These are phyloP conservation scores for Artibeus jamaicensis DNA, from an alignment of 2,797 vertebrate species.

Conservation along the genomic window DNA sequence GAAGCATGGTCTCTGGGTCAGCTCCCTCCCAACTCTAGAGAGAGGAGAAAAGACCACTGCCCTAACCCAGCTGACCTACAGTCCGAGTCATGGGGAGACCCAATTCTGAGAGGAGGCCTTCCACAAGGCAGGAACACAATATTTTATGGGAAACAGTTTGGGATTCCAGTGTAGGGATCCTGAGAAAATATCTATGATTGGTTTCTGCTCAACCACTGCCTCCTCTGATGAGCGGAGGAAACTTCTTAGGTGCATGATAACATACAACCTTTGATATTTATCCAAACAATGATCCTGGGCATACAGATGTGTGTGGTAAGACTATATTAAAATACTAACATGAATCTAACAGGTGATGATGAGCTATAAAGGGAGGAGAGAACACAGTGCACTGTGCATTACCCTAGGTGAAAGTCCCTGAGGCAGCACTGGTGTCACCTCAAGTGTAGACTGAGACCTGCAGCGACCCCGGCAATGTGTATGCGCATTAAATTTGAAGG, in stretches of 20 bases:
- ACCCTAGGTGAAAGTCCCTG: background rate
- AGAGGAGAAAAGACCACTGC: background rate
- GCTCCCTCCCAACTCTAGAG: background rate
- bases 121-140: background rate
- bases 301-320: background rate
- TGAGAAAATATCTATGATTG: background rate
- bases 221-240: background rate
- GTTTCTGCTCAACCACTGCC: background rate
- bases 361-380: background rate
- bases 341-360: background rate
- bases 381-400: background rate
- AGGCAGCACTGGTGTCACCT: background rate
- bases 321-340: background rate
- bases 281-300: background rate
- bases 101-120: background rate
- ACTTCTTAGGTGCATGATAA: background rate
- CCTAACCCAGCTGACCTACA: background rate
- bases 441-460: background rate
- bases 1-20: background rate
- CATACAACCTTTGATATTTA: background rate
- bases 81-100: background rate
- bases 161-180: background rate
- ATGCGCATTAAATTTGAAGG: background rate
- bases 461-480: background rate
- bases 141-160: background rate